phyloP scores from a whole-genome alignment of 2,113 vertebrate genomes.

The Tyto alba region DNA sequence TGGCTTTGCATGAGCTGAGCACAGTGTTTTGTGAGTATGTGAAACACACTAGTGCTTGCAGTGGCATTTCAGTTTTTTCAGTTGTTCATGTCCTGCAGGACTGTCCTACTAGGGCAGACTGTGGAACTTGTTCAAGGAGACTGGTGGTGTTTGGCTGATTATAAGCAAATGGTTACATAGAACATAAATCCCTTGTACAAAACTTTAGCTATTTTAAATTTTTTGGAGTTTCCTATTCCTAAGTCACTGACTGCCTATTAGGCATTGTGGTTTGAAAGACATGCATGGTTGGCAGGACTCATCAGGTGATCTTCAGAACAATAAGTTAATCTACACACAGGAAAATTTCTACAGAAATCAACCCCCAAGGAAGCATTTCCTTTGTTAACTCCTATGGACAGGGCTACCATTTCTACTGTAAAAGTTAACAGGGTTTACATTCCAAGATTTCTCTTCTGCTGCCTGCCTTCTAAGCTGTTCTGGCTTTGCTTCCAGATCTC shows the following conservation, averaged over 20 bases:
- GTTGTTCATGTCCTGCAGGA: background rate
- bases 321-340: background rate
- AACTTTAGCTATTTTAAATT: background rate
- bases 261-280: background rate
- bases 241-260: background rate
- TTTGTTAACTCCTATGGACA: background rate
- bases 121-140: background rate
- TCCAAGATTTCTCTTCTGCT: background rate
- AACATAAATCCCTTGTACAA: background rate
- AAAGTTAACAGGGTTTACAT: background rate
- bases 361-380: background rate
- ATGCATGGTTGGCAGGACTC: background rate
- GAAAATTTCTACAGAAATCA: background rate
- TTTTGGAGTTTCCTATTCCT: background rate
- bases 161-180: background rate
- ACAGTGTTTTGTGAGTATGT: background rate
- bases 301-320: background rate
- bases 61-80: background rate
- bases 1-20: background rate
- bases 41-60: background rate
- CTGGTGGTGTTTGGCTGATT: background rate
- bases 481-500: background rate
- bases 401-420: background rate
- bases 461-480: background rate
- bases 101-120: background rate